Evolutionary conservation across 1,140 invertebrate species (phyloP).

Genomic region (Neotoxoptera formosana): DNA sequence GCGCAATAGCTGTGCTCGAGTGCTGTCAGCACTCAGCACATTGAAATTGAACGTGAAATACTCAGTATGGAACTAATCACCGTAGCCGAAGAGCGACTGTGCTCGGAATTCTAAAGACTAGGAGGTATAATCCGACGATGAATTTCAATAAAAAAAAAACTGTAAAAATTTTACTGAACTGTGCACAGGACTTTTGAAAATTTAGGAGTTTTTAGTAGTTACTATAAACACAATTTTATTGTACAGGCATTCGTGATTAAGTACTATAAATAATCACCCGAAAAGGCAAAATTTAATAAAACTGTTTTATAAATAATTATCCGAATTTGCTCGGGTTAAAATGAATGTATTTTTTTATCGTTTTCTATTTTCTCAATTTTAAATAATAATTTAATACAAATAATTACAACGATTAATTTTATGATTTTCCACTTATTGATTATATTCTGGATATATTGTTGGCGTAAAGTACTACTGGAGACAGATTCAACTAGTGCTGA

Average conservation of each 20-base stretch:
- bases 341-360: too few species aligned
- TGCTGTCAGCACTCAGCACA: neutral
- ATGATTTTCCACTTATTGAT: too few species aligned
- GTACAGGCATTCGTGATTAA: neutral
- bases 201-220: neutral
- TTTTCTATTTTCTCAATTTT: too few species aligned
- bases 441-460: too few species aligned
- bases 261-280: neutral
- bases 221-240: neutral
- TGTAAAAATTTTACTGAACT: neutral
- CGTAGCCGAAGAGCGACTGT: neutral
- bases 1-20: neutral
- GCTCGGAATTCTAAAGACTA: neutral
- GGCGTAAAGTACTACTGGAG: too few species aligned
- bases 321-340: too few species aligned
- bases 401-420: too few species aligned
- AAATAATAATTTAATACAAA: too few species aligned
- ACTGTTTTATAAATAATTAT: too few species aligned
- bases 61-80: neutral
- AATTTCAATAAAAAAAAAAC: neutral
- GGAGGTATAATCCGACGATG: neutral
- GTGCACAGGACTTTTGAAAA: neutral
- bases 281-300: too few species aligned
- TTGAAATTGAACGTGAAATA: neutral
- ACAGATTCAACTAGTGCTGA: too few species aligned